Conservation (phyloP, 2,113 vertebrate species). For the Gasterosteus aculeatus region DNA sequence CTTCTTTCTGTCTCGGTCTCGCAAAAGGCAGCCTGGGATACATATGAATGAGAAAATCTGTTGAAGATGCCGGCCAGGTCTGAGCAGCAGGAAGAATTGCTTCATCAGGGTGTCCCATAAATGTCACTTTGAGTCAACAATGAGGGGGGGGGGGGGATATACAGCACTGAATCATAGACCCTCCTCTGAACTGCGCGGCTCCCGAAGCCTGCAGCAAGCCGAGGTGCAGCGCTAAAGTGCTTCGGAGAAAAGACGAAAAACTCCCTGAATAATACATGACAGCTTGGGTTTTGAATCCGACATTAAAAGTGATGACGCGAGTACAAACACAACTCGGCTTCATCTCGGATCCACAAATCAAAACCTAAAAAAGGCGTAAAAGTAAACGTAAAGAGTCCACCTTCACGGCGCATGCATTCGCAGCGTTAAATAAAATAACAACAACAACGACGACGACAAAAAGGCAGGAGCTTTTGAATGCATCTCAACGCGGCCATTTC, state of each 20-base stretch:
- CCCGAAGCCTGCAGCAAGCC: constrained; percentile 59
- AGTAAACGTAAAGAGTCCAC: constrained; percentile 72
- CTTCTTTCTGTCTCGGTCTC: constrained; percentile 74
- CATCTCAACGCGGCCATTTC: constrained; percentile 63
- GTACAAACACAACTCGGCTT: constrained; percentile 75
- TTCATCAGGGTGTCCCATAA: constrained; percentile 82
- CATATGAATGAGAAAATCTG: constrained; percentile 69
- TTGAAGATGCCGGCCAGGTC: constrained; percentile 65
- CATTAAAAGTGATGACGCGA: constrained; percentile 82
- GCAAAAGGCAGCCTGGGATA: constrained; percentile 70
- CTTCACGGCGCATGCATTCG: constrained; percentile 62
- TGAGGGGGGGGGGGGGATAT: constrained; percentile 55
- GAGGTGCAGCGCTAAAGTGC: constrained; percentile 65
- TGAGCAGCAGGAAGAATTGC: constrained; percentile 74
- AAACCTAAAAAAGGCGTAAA: constrained; percentile 72
- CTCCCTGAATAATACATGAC: constrained; percentile 82
- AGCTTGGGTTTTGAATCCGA: constrained; percentile 77
- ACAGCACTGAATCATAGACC: constrained; percentile 70
- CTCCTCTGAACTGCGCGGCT: constrained; percentile 63
- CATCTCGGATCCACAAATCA: constrained; percentile 76
- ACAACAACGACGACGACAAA: constrained; percentile 14
- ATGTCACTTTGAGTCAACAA: constrained; percentile 80
- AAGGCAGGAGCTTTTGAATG: constrained; percentile 56
- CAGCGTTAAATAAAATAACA: constrained; percentile 31
- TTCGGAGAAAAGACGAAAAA: constrained; percentile 75